phyloP scores from a whole-genome alignment of 2,113 vertebrate genomes.

The Mus spicilegus region DNA sequence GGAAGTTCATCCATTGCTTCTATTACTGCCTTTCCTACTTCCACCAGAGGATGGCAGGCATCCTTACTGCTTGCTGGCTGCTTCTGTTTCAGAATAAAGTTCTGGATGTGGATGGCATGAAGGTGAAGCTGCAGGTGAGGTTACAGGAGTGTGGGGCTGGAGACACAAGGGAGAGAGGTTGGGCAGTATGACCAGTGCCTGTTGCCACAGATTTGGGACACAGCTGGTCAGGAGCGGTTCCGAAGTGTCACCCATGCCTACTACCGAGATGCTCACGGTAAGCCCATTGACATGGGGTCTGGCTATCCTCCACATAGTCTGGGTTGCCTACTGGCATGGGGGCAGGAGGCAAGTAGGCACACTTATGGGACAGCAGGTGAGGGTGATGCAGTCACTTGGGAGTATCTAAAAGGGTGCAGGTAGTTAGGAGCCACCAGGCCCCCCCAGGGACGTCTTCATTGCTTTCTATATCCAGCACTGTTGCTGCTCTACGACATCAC shows the following conservation, averaged over 20 bases:
- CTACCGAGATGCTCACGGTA: slow-evolving; percentile 94
- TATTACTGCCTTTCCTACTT: too few species aligned
- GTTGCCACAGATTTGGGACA: slow-evolving; percentile 92
- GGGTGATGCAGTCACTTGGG: background rate
- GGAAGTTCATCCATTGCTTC: background rate
- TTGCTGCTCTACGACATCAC: slow-evolving; percentile 96
- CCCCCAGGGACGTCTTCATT: background rate
- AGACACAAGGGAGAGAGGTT: background rate
- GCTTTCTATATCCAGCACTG: slow-evolving; percentile 84
- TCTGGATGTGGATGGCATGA: slow-evolving; percentile 93
- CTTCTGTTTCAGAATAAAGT: slow-evolving; percentile 95
- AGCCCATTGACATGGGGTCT: slow-evolving; percentile 61
- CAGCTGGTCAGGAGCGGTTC: slow-evolving; percentile 94
- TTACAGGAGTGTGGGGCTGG: background rate
- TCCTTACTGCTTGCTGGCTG: background rate
- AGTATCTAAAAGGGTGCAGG: background rate
- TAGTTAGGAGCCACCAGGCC: background rate
- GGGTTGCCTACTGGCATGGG: background rate
- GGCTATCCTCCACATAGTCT: background rate
- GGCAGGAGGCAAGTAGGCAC: background rate
- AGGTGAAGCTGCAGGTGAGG: slow-evolving; percentile 95
- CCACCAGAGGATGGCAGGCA: background rate
- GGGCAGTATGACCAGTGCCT: background rate
- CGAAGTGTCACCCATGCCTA: slow-evolving; percentile 95
- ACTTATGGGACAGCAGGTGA: too few species aligned